Evolutionary conservation across 2,888 invertebrate species (phyloP).

Genomic region (Nipponacmea schrenckii): DNA sequence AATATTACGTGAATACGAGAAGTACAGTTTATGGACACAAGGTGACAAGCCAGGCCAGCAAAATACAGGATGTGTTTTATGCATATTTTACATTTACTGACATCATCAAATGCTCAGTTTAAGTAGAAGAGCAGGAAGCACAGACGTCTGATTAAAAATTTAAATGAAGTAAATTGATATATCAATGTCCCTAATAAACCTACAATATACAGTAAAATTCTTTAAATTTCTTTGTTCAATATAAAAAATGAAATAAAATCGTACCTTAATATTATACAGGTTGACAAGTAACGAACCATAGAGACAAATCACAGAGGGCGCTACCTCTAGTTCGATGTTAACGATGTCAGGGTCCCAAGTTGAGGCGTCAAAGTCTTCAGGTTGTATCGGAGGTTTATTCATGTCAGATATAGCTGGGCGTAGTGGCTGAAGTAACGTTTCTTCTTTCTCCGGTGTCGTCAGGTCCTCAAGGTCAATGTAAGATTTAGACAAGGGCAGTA

Average conservation of each 20-base stretch:
- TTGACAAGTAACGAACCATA: constrained; percentile 92
- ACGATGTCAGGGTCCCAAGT: constrained; percentile 88
- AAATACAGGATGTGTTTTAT: too few relatives aligned
- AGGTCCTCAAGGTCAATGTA: constrained; percentile 30
- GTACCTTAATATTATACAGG: constrained; percentile 84
- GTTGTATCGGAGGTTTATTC: constrained; percentile 10
- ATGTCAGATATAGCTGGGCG: constrained; percentile 72
- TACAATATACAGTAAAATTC: not conserved
- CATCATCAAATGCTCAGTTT: too few relatives aligned
- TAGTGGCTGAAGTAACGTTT: constrained; percentile 90
- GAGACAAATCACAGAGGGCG: constrained; percentile 88
- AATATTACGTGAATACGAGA: too few relatives aligned
- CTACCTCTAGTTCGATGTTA: constrained; percentile 91
- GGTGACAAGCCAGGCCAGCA: too few relatives aligned
- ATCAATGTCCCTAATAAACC: too few relatives aligned
- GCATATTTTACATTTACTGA: too few relatives aligned
- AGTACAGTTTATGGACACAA: too few relatives aligned
- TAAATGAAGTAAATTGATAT: too few relatives aligned
- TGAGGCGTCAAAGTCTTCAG: constrained; percentile 83
- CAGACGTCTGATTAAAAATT: too few relatives aligned
- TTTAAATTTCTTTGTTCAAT: not conserved
- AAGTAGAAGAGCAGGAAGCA: too few relatives aligned
- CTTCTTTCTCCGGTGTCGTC: constrained; percentile 89
- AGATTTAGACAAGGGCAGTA: constrained; percentile 84
- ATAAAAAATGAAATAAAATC: constrained; percentile 2